Evolutionary conservation across 2,888 invertebrate genomes (phyloP), one percentile per base, ranked within the genome.

Genomic region (Ryuthela nishihirai): DNA sequence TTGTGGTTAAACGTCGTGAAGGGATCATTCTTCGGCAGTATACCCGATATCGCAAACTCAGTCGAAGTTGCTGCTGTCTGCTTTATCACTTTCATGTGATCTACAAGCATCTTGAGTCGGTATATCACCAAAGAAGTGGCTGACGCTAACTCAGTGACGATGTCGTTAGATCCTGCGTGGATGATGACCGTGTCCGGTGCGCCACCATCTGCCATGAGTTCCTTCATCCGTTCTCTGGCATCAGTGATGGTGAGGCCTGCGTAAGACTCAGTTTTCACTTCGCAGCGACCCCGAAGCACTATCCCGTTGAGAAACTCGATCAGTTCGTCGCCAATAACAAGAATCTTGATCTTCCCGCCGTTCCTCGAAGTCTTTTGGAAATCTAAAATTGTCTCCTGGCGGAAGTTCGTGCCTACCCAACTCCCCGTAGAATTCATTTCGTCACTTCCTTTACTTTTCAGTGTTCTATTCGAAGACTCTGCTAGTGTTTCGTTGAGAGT

Each of bases 151-250:
- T 53, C 62, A 6, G 50, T 53, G 25, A 62, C 47, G 21, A 62
- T 45, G 18, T 62, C 62, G 29, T 62, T 62, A 17, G 62, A 41
- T 17, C 62, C 62, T 17, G 52, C 56, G 26, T 62, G 62, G 6
- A 62, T 41, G 10, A 62, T 54, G 12, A 62, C 12, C 21, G 45
- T 44, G 18, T 56, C 62, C 12, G 46, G 42, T n/a, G 20, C n/a
- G 29, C 9, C 35, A 21, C 46, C 58, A 25, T 58, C 41, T 23
- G 29, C n/a, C 18, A 54, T 15, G 3, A 50, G 21, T 23, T 62
- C 56, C 18, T 18, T 43, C 45, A 62, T 39, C 18, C 62, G 25
- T 24, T 62, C 46, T 23, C 42, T 23, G 7, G 58, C 56, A 35
- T 58, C 56, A 15, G 62, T 52, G 1, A 58, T 35, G 4, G 41